Evolutionary conservation across 23 tunicate genomes (phyloP), one percentile per base, ranked within the genome.

Genomic region (Trididemnum miniatum): DNA sequence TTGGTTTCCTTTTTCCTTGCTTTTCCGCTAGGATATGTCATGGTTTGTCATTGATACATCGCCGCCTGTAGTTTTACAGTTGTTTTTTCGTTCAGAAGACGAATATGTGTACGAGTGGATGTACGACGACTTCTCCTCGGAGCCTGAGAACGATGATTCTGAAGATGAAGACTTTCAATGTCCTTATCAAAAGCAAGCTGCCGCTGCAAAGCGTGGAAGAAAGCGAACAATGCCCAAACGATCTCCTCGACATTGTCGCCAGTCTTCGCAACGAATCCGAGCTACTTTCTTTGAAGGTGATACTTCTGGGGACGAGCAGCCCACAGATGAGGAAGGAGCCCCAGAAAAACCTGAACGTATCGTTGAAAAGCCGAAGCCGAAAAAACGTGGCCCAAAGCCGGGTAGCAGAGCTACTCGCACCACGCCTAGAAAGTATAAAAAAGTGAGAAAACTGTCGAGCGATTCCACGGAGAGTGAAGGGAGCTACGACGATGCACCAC

Each of bases 81-180:
- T 33, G 31, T 27, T 71, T 12, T 62, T 62, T 71, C 31, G 20
- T 71, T 74, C 59, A 79, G 90, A 87, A 57, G 90, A 91, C 76
- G 90, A 91, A 59, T 91, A 81, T 65, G 34, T 86, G 28, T 91
- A 86, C 40, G 83, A 62, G 1, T 89, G 87, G 88, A 72, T 49
- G 31, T 85, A 77, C 65, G 84, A 86, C 52, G 82, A 65, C 22
- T 91, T 86, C 51, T 80, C 97, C 1, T 83, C 85, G 35, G 97
- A 91, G 65, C 89, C 97, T 35, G 97, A 91, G 74, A 91, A 91
- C 60, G 97, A 91, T 62, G 90, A 91, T 67, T 91, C 97, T 12
- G 77, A 89, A 73, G 97, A 91, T 77, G 97, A 91, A 59, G 97
- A 91, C 71, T 91, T 87, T 35, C 77, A 44, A 34, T 91, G 97